These are phyloP conservation scores for Cantharis nigra DNA, from an alignment of 2,888 invertebrate species.

Conservation along the genomic window DNA sequence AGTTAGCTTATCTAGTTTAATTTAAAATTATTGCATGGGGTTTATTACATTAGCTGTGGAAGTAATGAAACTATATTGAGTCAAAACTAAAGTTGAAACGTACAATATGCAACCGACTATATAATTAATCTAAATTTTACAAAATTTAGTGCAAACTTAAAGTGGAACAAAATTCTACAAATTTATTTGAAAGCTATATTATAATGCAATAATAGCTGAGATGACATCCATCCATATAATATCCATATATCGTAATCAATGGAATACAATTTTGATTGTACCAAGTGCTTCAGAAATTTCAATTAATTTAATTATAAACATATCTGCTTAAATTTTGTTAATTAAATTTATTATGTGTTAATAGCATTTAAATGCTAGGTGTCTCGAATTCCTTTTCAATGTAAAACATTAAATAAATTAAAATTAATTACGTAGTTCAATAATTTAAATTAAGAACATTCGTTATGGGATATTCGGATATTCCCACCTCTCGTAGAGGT, in stretches of 20 bases:
- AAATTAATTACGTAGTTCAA: not conserved
- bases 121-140: not conserved
- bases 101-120: not conserved
- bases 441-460: no score
- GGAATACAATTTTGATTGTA: not conserved
- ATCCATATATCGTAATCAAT: not conserved
- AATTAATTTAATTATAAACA: not conserved
- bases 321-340: not conserved
- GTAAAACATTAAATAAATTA: not conserved
- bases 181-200: not conserved
- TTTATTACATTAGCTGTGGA: not conserved
- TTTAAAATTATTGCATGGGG: not conserved
- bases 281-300: not conserved
- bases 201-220: not conserved
- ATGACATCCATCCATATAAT: not conserved
- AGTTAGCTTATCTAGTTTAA: not conserved
- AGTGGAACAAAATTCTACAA: not conserved
- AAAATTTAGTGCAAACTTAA: not conserved
- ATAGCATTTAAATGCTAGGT: not conserved
- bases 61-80: not conserved
- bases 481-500: no score
- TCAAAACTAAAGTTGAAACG: not conserved
- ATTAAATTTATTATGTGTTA: not conserved
- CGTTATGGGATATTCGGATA: no score
- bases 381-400: not conserved